phyloP scores from a whole-genome alignment of 1,140 invertebrate species.

The Zaprionus lachaisei region DNA sequence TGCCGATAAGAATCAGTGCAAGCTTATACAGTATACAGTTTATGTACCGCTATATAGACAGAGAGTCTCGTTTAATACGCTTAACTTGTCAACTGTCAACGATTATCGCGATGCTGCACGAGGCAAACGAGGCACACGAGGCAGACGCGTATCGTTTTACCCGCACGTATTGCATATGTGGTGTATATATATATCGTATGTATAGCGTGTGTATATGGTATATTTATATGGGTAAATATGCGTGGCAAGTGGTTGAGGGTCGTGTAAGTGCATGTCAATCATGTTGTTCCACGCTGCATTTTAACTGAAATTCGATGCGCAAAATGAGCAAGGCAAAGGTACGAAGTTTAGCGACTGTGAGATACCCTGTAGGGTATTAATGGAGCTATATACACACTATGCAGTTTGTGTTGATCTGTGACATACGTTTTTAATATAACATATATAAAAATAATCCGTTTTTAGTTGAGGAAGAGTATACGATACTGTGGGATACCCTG shows the following conservation, averaged over 20 bases:
- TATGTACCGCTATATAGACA: conserved; percentile 7
- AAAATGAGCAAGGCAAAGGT: conserved; percentile 2
- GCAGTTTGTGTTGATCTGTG: too few species aligned
- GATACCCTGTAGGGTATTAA: neutral
- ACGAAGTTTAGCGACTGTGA: too few species aligned
- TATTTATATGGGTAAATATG: conserved; percentile 22
- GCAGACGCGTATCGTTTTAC: neutral
- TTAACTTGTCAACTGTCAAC: conserved; percentile 74
- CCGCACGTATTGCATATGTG: neutral
- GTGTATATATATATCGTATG: conserved; percentile 5
- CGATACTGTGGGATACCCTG: too few species aligned
- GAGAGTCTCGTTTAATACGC: conserved; percentile 31
- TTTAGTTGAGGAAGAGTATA: too few species aligned
- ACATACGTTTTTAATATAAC: too few species aligned
- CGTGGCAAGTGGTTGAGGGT: conserved; percentile 16
- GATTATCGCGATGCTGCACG: conserved; percentile 54
- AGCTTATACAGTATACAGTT: neutral
- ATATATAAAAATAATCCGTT: too few species aligned
- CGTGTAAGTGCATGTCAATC: conserved; percentile 73
- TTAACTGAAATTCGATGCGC: conserved; percentile 43
- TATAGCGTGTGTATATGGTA: conserved; percentile 3
- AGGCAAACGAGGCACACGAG: neutral
- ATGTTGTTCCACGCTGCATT: conserved; percentile 61
- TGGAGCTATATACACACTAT: too few species aligned
- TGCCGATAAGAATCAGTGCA: conserved; percentile 6